phyloP scores from a whole-genome alignment of 2,113 vertebrate species.

The Pseudopodoces humilis region DNA sequence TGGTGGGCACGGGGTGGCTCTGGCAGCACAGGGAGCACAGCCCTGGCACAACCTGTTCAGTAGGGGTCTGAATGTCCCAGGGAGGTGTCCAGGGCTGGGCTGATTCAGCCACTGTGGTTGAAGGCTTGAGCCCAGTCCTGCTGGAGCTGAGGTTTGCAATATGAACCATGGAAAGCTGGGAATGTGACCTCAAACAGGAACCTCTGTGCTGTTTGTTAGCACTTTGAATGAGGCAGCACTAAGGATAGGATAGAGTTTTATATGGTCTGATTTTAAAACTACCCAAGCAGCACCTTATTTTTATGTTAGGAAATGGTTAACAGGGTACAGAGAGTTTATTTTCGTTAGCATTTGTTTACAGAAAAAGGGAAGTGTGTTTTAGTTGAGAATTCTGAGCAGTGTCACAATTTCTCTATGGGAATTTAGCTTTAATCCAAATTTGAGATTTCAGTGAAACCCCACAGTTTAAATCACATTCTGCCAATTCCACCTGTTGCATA shows the following conservation, averaged over 20 bases:
- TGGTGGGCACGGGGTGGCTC: fast-evolving
- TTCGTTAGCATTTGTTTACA: constrained; percentile 55
- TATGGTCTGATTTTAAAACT: constrained; percentile 8
- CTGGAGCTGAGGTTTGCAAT: background rate
- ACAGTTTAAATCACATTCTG: background rate
- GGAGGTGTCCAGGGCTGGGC: background rate
- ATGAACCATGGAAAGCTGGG: background rate
- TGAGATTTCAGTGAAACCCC: background rate
- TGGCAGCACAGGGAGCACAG: background rate
- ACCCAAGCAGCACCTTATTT: background rate
- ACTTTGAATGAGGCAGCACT: background rate
- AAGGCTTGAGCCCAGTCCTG: background rate
- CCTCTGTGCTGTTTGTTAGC: background rate
- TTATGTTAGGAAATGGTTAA: constrained; percentile 23
- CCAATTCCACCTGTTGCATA: background rate
- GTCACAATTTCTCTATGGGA: background rate
- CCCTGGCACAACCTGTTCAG: fast-evolving
- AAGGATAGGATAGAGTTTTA: constrained; percentile 18
- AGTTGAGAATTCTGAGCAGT: constrained; percentile 1
- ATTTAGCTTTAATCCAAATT: background rate
- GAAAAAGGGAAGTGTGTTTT: constrained; percentile 15
- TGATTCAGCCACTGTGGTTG: fast-evolving
- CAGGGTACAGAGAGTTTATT: constrained; percentile 42
- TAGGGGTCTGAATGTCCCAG: background rate
- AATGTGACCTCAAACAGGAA: background rate